Evolutionary conservation across 2,113 vertebrate species (phyloP).

Genomic region (Siniperca chuatsi): DNA sequence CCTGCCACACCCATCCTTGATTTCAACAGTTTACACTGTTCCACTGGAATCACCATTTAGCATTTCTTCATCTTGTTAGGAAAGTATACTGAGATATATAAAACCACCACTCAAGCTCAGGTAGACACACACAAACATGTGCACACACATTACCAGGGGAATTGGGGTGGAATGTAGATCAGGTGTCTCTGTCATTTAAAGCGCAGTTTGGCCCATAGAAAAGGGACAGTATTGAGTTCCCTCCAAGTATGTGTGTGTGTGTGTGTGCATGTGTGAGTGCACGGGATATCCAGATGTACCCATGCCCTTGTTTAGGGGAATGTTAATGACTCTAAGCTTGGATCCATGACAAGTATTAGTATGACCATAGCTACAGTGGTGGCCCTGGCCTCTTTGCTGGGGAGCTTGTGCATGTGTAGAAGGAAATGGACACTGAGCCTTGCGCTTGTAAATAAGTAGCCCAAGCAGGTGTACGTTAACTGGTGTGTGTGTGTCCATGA

Average conservation of each 20-base stretch:
- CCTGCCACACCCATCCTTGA: conserved; percentile 6
- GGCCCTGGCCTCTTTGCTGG: conserved; percentile 9
- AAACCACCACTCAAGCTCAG: conserved; percentile 39
- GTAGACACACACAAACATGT: conserved; percentile 38
- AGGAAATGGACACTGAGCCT: conserved; percentile 21
- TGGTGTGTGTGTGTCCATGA: neutral
- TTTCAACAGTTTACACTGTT: neutral
- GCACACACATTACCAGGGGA: conserved; percentile 66
- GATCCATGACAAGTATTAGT: conserved; percentile 60
- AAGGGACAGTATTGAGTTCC: conserved; percentile 78
- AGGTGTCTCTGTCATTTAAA: conserved; percentile 74
- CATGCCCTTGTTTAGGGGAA: conserved; percentile 58
- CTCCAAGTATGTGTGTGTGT: conserved; percentile 49
- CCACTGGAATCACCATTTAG: neutral
- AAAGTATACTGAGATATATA: conserved; percentile 35
- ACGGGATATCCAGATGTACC: conserved; percentile 59
- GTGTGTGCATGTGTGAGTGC: conserved; percentile 38
- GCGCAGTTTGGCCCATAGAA: conserved; percentile 65
- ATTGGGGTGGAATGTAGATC: conserved; percentile 76
- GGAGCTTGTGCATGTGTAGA: conserved; percentile 6
- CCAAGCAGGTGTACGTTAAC: conserved; percentile 21
- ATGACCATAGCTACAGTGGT: conserved; percentile 28
- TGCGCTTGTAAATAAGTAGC: conserved; percentile 50
- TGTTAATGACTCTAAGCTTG: conserved; percentile 67
- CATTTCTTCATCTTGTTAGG: conserved; percentile 10